Conservation (phyloP, 2,797 vertebrate genomes). For the Eospalax fontanierii region DNA sequence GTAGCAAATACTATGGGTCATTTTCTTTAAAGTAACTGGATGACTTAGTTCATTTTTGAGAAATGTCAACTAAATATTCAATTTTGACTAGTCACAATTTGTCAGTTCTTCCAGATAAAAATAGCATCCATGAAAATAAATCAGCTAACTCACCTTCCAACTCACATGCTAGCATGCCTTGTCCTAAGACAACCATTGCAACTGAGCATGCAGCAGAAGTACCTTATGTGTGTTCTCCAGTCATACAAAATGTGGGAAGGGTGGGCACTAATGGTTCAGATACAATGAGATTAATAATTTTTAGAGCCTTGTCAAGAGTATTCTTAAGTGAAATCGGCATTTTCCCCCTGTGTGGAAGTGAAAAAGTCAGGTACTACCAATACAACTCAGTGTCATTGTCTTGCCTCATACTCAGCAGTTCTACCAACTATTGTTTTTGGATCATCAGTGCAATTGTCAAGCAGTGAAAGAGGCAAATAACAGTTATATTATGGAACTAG, state of each 20-base stretch:
- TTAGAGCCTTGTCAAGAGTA: constrained; percentile 2
- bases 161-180: constrained; percentile 34
- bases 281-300: constrained; percentile 21
- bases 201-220: background rate
- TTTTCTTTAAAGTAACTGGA: constrained; percentile 34
- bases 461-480: constrained; percentile 34
- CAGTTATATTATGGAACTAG: constrained; percentile 46
- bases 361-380: background rate
- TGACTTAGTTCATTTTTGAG: constrained; percentile 63
- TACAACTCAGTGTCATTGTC: background rate
- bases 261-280: background rate
- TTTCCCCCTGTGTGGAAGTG: background rate
- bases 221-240: background rate
- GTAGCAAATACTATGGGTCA: constrained; percentile 32
- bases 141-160: constrained; percentile 36
- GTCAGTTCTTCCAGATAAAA: constrained; percentile 67
- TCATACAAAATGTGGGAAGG: constrained; percentile 15
- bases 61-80: constrained; percentile 21
- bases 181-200: background rate
- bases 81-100: constrained; percentile 56
- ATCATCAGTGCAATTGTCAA: constrained; percentile 23
- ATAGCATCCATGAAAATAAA: constrained; percentile 6
- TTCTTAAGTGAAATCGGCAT: constrained; percentile 33
- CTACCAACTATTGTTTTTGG: constrained; percentile 18
- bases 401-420: background rate